These are phyloP conservation scores for Neodon shergylaensis DNA, from an alignment of 2,113 vertebrate species.

Conservation along the genomic window DNA sequence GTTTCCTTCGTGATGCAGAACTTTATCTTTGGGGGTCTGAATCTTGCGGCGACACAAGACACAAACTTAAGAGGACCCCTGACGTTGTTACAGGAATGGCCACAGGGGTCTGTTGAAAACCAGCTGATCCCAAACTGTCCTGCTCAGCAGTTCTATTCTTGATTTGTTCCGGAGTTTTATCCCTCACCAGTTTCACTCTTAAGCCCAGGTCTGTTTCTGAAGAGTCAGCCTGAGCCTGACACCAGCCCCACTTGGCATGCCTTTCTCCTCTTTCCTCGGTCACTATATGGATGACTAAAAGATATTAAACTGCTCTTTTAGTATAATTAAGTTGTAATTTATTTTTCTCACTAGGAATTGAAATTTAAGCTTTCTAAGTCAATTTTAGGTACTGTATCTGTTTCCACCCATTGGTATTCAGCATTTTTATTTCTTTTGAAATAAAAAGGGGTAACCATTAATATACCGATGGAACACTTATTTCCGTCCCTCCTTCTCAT, in stretches of 20 bases:
- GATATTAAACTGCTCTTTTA: not conserved
- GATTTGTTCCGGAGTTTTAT: not conserved
- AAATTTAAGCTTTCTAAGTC: not conserved
- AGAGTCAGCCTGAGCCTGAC: not conserved
- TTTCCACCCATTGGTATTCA: not conserved
- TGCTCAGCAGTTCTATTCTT: not conserved
- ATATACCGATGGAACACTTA: not conserved
- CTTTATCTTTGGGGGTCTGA: not conserved
- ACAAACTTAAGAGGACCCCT: not conserved
- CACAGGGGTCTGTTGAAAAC: not conserved
- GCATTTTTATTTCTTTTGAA: not conserved
- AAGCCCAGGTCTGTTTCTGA: not conserved
- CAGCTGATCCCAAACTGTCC: not conserved
- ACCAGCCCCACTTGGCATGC: fast-evolving
- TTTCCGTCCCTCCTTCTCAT: not conserved
- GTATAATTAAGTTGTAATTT: not conserved
- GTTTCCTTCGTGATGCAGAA: not conserved
- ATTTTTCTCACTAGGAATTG: not conserved
- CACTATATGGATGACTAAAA: not conserved
- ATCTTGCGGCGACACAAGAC: not conserved
- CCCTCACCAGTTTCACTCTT: not conserved
- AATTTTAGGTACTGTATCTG: not conserved
- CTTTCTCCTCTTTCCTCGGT: not conserved
- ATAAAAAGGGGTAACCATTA: conserved; percentile 26
- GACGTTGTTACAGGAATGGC: not conserved